Percentiles rank a stretch among this genome's conserved stretches.
phyloP scores from a whole-genome alignment of 1,140 invertebrate species.

The Drosophila orosa region DNA sequence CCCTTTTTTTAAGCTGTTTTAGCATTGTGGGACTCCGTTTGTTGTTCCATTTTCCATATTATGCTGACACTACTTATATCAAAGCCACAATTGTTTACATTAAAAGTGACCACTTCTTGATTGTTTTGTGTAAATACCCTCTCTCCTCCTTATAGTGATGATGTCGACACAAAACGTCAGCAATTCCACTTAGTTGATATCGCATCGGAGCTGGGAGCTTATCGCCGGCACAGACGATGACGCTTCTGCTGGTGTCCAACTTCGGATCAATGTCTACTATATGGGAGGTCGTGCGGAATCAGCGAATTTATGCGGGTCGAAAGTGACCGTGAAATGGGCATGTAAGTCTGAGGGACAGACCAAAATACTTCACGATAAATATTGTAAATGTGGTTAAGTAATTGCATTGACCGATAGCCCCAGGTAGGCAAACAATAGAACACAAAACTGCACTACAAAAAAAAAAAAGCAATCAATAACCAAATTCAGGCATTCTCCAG shows the following conservation, averaged over 20 bases:
- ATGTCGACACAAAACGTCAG: slow-evolving; percentile 9
- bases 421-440: slow-evolving; percentile 29
- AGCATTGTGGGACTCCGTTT: not conserved
- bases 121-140: slow-evolving; percentile 6
- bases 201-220: slow-evolving; percentile 19
- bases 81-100: not conserved
- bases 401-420: slow-evolving; percentile 57
- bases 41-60: not conserved
- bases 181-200: slow-evolving; percentile 31
- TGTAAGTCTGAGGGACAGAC: slow-evolving; percentile 1
- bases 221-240: slow-evolving; percentile 9
- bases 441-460: not conserved
- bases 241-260: slow-evolving; percentile 12
- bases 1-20: not conserved
- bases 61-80: not conserved
- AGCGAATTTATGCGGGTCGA: slow-evolving; percentile 25
- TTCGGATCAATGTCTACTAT: slow-evolving; percentile 11
- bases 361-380: slow-evolving; percentile 37
- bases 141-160: slow-evolving; percentile 3
- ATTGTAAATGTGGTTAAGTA: slow-evolving; percentile 44
- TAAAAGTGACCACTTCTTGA: not conserved
- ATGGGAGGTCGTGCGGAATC: slow-evolving; percentile 24
- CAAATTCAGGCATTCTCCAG: not conserved
- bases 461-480: not conserved
- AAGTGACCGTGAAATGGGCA: slow-evolving; percentile 27